These are phyloP conservation scores for Leptatherina wallacei DNA, from an alignment of 2,797 vertebrate genomes.

Conservation along the genomic window DNA sequence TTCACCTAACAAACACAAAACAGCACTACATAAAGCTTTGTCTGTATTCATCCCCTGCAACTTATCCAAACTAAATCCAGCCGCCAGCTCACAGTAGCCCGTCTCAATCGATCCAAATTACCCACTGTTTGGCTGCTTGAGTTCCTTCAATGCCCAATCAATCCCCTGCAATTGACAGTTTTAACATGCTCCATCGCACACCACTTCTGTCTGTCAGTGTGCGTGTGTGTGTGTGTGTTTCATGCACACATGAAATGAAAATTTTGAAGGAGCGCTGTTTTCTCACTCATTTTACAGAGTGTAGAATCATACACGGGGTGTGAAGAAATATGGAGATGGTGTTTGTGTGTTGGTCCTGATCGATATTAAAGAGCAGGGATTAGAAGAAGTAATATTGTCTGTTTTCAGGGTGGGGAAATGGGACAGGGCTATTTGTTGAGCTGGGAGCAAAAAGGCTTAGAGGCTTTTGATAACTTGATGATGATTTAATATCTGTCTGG, in stretches of 20 bases:
- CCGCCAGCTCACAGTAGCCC: slow-evolving; percentile 46
- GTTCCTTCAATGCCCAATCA: slow-evolving; percentile 79
- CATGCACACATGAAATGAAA: slow-evolving; percentile 24
- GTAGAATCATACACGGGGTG: slow-evolving; percentile 33
- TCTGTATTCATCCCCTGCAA: slow-evolving; percentile 59
- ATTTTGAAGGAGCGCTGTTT: slow-evolving; percentile 21
- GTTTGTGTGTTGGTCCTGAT: slow-evolving; percentile 56
- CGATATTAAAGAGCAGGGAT: slow-evolving; percentile 65
- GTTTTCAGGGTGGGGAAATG: slow-evolving; percentile 22
- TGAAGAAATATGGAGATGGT: slow-evolving; percentile 55
- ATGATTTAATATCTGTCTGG: slow-evolving; percentile 39
- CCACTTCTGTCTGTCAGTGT: slow-evolving; percentile 7
- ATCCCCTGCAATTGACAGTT: slow-evolving; percentile 73
- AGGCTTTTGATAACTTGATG: slow-evolving; percentile 33
- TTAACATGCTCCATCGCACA: slow-evolving; percentile 70
- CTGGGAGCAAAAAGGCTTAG: slow-evolving; percentile 35
- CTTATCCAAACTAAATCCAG: slow-evolving; percentile 57
- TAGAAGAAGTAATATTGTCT: slow-evolving; percentile 49
- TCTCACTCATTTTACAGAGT: slow-evolving; percentile 21
- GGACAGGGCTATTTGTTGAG: slow-evolving; percentile 38
- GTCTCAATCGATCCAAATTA: slow-evolving; percentile 77
- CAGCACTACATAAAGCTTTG: slow-evolving; percentile 47
- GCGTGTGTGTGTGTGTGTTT: neutral
- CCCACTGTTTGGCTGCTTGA: slow-evolving; percentile 76
- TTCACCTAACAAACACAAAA: slow-evolving; percentile 29